A percentile compares a stretch with the other conserved stretches of the same genome.
phyloP scores from a whole-genome alignment of 2,113 vertebrate genomes.

The Corythoichthys intestinalis region DNA sequence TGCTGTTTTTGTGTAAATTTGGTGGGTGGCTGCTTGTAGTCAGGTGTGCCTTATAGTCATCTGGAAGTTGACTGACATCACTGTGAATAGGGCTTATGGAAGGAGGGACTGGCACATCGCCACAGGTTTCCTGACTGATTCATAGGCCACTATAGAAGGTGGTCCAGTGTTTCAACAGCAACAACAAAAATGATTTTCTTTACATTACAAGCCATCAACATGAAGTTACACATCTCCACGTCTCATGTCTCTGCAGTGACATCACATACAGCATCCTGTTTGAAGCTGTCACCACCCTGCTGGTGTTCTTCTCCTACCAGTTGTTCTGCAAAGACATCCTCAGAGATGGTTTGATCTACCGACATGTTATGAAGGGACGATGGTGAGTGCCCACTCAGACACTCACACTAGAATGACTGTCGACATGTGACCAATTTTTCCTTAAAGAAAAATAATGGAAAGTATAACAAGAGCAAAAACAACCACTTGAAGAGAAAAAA shows the following conservation, averaged over 20 bases:
- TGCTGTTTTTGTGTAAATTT: too few species aligned
- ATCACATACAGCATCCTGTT: constrained; percentile 95
- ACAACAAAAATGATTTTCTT: background rate
- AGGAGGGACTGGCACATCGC: too few species aligned
- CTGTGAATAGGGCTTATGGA: too few species aligned
- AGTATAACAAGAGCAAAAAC: background rate
- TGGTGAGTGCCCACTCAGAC: constrained; percentile 75
- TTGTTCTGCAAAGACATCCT: constrained; percentile 93
- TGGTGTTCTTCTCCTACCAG: constrained; percentile 92
- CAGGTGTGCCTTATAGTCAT: too few species aligned
- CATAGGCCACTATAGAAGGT: background rate
- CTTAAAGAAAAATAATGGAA: background rate
- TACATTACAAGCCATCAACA: background rate
- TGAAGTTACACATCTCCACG: background rate
- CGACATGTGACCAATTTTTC: background rate
- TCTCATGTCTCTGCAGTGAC: constrained; percentile 70
- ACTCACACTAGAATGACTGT: background rate
- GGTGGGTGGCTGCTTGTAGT: too few species aligned
- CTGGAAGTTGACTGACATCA: too few species aligned
- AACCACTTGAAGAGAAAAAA: too few species aligned
- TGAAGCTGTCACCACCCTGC: constrained; percentile 88
- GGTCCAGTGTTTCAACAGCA: background rate
- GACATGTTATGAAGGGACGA: constrained; percentile 85
- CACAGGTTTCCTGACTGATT: background rate
- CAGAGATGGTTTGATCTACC: constrained; percentile 82